Evolutionary conservation across 2,888 invertebrate genomes (phyloP).

Genomic region (Sinotaia quadrata): DNA sequence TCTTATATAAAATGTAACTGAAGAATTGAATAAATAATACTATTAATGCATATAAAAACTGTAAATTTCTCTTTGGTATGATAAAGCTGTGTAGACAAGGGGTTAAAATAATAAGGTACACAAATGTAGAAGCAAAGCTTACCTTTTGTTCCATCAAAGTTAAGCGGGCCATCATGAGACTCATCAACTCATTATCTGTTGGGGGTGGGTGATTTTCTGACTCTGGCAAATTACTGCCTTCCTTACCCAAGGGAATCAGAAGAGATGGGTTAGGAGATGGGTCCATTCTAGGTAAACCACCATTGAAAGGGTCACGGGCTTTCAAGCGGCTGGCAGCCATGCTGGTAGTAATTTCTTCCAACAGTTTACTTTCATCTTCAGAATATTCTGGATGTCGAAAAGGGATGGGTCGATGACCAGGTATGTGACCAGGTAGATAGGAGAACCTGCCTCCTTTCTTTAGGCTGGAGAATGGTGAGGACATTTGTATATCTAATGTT

Average conservation of each 20-base stretch:
- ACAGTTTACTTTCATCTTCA: conserved; percentile 62
- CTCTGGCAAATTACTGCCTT: neutral
- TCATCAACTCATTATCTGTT: conserved; percentile 67
- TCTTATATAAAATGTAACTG: no score
- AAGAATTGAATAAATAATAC: no score
- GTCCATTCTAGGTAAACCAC: conserved; percentile 48
- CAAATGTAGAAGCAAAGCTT: no score
- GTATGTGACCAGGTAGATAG: conserved; percentile 43
- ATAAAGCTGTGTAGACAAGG: no score
- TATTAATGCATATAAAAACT: no score
- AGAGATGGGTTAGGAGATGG: conserved; percentile 37
- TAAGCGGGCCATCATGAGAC: conserved; percentile 67
- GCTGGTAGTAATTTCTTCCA: conserved; percentile 64
- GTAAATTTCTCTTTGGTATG: no score
- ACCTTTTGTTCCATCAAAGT: conserved; percentile 60
- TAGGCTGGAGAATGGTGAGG: conserved; percentile 58
- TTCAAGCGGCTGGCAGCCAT: conserved; percentile 59
- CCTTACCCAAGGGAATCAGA: conserved; percentile 1
- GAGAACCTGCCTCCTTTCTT: conserved; percentile 55
- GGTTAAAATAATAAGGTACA: no score
- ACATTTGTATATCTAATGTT: conserved; percentile 47
- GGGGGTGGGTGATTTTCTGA: conserved; percentile 37
- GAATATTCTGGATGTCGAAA: conserved; percentile 58
- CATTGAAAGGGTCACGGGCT: conserved; percentile 49
- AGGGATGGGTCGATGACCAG: conserved; percentile 48